A percentile compares a stretch with the other conserved stretches of the same genome.
phyloP scores from a whole-genome alignment of 2,888 invertebrate species.

The Agrochola lychnidis region DNA sequence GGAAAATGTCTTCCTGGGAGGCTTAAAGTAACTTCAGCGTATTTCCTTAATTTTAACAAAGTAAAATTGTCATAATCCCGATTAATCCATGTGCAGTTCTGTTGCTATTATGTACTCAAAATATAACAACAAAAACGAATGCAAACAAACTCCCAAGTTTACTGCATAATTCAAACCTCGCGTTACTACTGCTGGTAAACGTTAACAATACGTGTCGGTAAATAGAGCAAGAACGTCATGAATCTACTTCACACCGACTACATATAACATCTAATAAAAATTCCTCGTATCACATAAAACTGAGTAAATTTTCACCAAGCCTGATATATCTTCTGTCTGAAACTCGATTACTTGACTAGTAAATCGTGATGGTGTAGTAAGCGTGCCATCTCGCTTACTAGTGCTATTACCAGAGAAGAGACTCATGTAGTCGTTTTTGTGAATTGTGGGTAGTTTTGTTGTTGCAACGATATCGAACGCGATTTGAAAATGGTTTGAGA shows the following conservation, averaged over 20 bases:
- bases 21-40: neutral
- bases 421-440: constrained; percentile 4
- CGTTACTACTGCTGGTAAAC: neutral
- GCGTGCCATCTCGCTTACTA: constrained; percentile 38
- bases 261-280: constrained; percentile 44
- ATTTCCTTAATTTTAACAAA: neutral
- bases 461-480: neutral
- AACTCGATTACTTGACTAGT: constrained; percentile 14
- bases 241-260: constrained; percentile 39
- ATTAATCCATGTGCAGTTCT: neutral
- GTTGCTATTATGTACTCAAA: neutral
- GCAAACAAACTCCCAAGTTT: constrained; percentile 12
- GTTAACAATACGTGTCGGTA: constrained; percentile 34
- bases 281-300: constrained; percentile 48
- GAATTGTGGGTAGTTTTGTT: neutral
- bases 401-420: neutral
- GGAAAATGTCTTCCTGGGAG: neutral
- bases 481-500: neutral
- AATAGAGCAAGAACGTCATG: constrained; percentile 52
- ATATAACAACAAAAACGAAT: neutral
- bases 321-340: constrained; percentile 24
- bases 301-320: constrained; percentile 48
- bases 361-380: constrained; percentile 16
- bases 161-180: constrained; percentile 4
- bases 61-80: neutral